Percentiles rank a stretch among this genome's conserved stretches.
phyloP scores from a whole-genome alignment of 2,888 invertebrate genomes.

The Caenorhabditis parvicauda region DNA sequence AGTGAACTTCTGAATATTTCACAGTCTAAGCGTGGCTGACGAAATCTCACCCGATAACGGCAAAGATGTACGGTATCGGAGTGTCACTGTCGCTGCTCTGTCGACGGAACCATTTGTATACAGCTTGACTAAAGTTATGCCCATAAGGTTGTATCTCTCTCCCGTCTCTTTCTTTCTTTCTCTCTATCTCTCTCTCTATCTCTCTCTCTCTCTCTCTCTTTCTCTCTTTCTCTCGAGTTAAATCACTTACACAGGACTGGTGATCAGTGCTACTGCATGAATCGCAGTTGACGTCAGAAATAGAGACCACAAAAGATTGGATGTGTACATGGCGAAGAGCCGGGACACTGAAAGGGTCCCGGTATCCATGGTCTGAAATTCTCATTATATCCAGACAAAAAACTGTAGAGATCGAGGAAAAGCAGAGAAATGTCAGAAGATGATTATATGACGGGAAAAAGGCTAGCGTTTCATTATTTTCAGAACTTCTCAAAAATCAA shows the following conservation, averaged over 20 bases:
- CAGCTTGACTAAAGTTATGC: slow-evolving; percentile 59
- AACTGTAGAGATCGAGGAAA: too few species aligned
- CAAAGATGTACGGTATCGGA: slow-evolving; percentile 55
- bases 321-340: slow-evolving; percentile 51
- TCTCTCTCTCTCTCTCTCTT: too few species aligned
- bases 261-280: slow-evolving; percentile 58
- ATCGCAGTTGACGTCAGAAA: slow-evolving; percentile 58
- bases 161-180: too few species aligned
- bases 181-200: too few species aligned
- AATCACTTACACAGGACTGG: slow-evolving; percentile 56
- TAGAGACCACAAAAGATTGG: slow-evolving; percentile 55
- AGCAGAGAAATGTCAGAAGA: too few species aligned
- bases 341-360: slow-evolving; percentile 28
- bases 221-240: too few species aligned
- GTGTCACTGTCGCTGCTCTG: slow-evolving; percentile 56
- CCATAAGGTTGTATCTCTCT: not conserved
- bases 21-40: too few species aligned
- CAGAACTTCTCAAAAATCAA: too few species aligned
- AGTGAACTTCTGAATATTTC: slow-evolving; percentile 40
- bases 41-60: slow-evolving; percentile 43
- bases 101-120: slow-evolving; percentile 58
- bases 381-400: not conserved
- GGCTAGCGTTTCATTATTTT: too few species aligned
- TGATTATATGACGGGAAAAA: too few species aligned
- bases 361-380: slow-evolving; percentile 9